phyloP scores from a whole-genome alignment of 2,888 invertebrate species.

The Notodonta ziczac region DNA sequence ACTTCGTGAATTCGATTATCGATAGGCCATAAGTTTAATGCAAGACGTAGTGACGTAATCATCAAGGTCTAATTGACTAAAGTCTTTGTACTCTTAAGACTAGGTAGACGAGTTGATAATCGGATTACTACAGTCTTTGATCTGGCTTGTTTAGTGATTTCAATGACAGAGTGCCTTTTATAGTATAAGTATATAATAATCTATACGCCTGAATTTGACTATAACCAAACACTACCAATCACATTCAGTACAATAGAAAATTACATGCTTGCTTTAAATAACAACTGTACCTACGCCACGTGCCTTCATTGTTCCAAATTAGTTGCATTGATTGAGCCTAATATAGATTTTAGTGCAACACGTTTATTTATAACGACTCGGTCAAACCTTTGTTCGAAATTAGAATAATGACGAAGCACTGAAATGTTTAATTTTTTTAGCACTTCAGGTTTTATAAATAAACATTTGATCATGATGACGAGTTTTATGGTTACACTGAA shows the following conservation, averaged over 20 bases:
- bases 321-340: constrained; percentile 5
- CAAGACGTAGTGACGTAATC: not conserved
- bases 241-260: not conserved
- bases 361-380: constrained; percentile 4
- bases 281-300: not conserved
- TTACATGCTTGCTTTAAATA: not conserved
- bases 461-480: constrained; percentile 1
- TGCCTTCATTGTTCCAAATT: constrained; percentile 2
- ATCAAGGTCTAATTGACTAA: not conserved
- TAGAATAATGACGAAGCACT: constrained; percentile 5
- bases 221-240: not conserved
- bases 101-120: too few species aligned
- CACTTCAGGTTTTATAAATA: constrained; percentile 5
- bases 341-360: not conserved
- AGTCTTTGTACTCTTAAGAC: too few species aligned
- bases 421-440: constrained; percentile 2
- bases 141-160: too few species aligned
- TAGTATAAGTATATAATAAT: too few species aligned
- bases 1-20: constrained; percentile 15
- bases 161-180: too few species aligned
- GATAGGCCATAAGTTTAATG: constrained; percentile 11
- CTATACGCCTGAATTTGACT: not conserved
- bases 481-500: not conserved
- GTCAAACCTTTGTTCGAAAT: not conserved
- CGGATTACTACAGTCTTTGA: too few species aligned